phyloP scores from a whole-genome alignment of 2,113 vertebrate species.

The Larimichthys polyactis region DNA sequence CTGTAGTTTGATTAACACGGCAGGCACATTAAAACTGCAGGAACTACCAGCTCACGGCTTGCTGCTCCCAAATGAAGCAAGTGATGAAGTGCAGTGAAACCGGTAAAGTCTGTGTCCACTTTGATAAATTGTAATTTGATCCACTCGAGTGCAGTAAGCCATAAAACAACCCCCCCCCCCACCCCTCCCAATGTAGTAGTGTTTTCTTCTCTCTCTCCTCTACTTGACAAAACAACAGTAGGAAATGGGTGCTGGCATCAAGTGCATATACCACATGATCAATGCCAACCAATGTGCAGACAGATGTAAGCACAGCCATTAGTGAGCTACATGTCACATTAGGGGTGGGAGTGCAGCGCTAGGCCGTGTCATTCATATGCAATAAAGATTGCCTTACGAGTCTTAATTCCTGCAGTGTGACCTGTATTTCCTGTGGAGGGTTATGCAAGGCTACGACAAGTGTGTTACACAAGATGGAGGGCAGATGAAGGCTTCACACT shows the following conservation, averaged over 20 bases:
- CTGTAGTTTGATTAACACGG: background rate
- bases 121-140: constrained; percentile 20
- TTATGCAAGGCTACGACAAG: background rate
- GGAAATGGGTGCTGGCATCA: constrained; percentile 11
- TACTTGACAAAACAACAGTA: constrained; percentile 1
- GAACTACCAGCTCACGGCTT: background rate
- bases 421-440: constrained; percentile 32
- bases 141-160: constrained; percentile 15
- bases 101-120: background rate
- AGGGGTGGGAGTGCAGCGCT: background rate
- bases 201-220: background rate
- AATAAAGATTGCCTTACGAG: constrained; percentile 66
- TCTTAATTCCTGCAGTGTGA: constrained; percentile 43
- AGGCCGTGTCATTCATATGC: constrained; percentile 54
- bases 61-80: constrained; percentile 29
- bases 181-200: background rate
- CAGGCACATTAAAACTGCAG: constrained; percentile 18
- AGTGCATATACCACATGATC: background rate
- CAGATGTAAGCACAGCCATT: constrained; percentile 11
- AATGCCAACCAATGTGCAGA: background rate
- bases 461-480: constrained; percentile 20
- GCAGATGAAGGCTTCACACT: background rate
- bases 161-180: constrained; percentile 1
- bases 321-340: constrained; percentile 27
- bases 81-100: constrained; percentile 26